Conservation (phyloP, 2,113 vertebrate species). For the Trichomycterus rosablanca region DNA sequence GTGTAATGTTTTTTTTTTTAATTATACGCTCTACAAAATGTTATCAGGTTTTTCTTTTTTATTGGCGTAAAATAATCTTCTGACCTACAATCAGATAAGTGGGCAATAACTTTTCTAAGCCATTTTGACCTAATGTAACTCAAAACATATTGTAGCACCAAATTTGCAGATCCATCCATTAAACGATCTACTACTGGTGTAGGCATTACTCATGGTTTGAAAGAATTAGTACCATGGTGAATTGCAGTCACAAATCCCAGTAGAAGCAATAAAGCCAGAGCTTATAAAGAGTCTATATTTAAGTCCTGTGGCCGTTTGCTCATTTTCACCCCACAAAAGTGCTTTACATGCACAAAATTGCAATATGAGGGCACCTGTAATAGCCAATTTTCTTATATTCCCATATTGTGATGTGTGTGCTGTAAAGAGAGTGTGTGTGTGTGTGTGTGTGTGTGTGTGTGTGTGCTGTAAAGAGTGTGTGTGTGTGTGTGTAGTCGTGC, state of each 20-base stretch:
- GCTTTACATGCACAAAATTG: slow-evolving; percentile 27
- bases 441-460: slow-evolving; percentile 4
- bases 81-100: too few relatives aligned
- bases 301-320: not conserved
- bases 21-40: too few relatives aligned
- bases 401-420: not conserved
- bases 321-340: slow-evolving; percentile 18
- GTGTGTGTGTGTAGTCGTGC: slow-evolving; percentile 22
- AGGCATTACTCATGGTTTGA: not conserved
- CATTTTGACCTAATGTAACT: too few relatives aligned
- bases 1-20: too few relatives aligned
- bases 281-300: slow-evolving; percentile 11
- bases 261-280: slow-evolving; percentile 18
- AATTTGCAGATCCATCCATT: slow-evolving; percentile 7
- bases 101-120: too few relatives aligned
- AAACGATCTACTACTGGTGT: slow-evolving; percentile 4
- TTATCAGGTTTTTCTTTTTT: too few relatives aligned
- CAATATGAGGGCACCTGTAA: slow-evolving; percentile 27
- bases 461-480: not conserved
- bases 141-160: too few relatives aligned
- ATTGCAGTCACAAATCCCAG: not conserved
- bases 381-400: slow-evolving; percentile 37
- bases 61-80: too few relatives aligned
- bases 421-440: slow-evolving; percentile 14
- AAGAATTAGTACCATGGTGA: not conserved